Base-by-base conservation (phyloP, 2,888 invertebrate species). In the Acronicta aceris region DNA sequence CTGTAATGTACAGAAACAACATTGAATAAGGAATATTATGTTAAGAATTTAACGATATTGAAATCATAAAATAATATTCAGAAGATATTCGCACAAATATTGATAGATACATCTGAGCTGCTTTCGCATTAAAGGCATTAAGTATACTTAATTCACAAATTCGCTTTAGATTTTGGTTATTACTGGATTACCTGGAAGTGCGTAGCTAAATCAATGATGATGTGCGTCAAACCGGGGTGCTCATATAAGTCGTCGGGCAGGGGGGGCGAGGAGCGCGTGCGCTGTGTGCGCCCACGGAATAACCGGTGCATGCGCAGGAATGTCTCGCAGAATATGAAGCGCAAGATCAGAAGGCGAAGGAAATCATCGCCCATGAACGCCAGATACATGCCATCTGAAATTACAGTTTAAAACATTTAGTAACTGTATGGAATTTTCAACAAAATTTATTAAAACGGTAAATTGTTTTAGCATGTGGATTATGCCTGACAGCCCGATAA, bases 331-430 rank as follows among this genome's bases (percentile, higher is more conserved):
- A 99, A 99, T 73, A 99, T 97, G 94, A 97, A 99, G 70, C 99
- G 97, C 73, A 98, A 95, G 71, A 99, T 95, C 67, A 99, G 94
- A 65, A 98, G 95, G 65, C 99, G 96, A 75, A 99, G 95, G 93
- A 99, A 99, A 86, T 99, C 99, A 91, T 99, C 99, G 43, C 98
- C 98, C 93, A 99, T 97, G 93, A 99, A 99, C 91, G 98, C 97
- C 74, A 98, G 94, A 89, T 96, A 97, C 62, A 96, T 95, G 48
- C 95, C 17, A 13, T 74, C 72, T 78, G 69, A 27, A 70, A 75
- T 27, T 38, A 30, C 1, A 10, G 1, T 3, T 30, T 30, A 10
- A 30, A 30, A 10, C 30, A 30, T 1, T 30, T 30, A 10, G 10
- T 7, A 30, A 30, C 30, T 2, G 9, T 2, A 10, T 9, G 2